Percentiles rank a stretch among this genome's conserved stretches.
These are phyloP conservation scores for Nasonia oneida DNA, from an alignment of 2,888 invertebrate species.

Conservation along the genomic window DNA sequence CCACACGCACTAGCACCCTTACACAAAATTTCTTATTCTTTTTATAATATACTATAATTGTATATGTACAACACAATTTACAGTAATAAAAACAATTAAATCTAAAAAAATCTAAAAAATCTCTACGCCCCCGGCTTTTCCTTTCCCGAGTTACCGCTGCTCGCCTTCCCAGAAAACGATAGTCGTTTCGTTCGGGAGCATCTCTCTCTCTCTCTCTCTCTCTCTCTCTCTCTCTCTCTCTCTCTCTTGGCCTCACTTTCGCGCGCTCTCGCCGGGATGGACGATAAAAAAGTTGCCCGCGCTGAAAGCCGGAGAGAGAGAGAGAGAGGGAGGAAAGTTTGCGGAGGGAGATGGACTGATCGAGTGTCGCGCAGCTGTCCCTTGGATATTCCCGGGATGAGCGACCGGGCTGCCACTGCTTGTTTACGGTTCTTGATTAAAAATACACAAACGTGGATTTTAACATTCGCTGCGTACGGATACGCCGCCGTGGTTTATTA, in stretches of 20 bases:
- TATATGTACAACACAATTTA: too few relatives aligned
- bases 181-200: constrained; percentile 33
- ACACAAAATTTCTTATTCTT: too few relatives aligned
- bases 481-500: background rate
- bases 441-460: constrained; percentile 18
- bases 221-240: background rate
- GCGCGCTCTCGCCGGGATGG: constrained; percentile 33
- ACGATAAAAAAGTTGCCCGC: constrained; percentile 56
- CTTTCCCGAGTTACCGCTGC: background rate
- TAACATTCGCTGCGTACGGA: background rate
- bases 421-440: constrained; percentile 49
- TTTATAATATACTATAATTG: too few relatives aligned
- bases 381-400: constrained; percentile 20
- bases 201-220: background rate
- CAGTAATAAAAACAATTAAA: too few relatives aligned
- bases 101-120: too few relatives aligned
- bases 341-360: constrained; percentile 27
- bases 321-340: constrained; percentile 2
- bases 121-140: background rate
- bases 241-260: background rate
- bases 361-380: constrained; percentile 21
- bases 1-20: too few relatives aligned
- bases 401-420: background rate
- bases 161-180: constrained; percentile 25
- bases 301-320: too few relatives aligned